These are phyloP conservation scores for Loriculus beryllinus DNA, from an alignment of 2,797 vertebrate species.

Conservation along the genomic window DNA sequence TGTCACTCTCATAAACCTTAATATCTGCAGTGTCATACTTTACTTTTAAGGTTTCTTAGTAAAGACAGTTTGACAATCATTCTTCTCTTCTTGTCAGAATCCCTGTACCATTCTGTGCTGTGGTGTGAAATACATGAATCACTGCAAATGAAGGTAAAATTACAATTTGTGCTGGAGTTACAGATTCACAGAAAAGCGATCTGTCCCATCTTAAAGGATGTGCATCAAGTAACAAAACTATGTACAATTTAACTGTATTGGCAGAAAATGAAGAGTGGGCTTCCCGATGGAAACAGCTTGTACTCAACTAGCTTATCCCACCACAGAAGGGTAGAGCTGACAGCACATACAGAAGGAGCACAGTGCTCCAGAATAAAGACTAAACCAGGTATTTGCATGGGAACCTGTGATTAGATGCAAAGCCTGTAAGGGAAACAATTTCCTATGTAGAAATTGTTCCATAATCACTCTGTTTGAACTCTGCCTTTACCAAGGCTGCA, in stretches of 20 bases:
- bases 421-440: not conserved
- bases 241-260: not conserved
- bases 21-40: conserved; percentile 15
- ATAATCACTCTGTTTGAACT: not conserved
- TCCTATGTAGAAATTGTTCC: not conserved
- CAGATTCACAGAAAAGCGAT: not conserved
- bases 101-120: not conserved
- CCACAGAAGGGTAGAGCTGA: not conserved
- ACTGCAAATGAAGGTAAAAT: conserved; percentile 19
- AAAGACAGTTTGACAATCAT: conserved; percentile 21
- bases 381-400: not conserved
- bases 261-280: not conserved
- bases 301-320: not conserved
- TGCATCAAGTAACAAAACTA: not conserved
- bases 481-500: not conserved
- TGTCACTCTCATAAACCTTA: conserved; percentile 36
- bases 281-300: not conserved
- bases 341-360: not conserved
- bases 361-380: not conserved
- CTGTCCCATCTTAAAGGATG: not conserved
- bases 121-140: not conserved
- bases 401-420: not conserved
- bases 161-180: not conserved
- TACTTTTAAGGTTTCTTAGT: not conserved
- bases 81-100: not conserved